A percentile compares a stretch with the other conserved stretches of the same genome.
Evolutionary conservation across 2,888 invertebrate species (phyloP).

Genomic region (Peribatodes rhomboidaria): DNA sequence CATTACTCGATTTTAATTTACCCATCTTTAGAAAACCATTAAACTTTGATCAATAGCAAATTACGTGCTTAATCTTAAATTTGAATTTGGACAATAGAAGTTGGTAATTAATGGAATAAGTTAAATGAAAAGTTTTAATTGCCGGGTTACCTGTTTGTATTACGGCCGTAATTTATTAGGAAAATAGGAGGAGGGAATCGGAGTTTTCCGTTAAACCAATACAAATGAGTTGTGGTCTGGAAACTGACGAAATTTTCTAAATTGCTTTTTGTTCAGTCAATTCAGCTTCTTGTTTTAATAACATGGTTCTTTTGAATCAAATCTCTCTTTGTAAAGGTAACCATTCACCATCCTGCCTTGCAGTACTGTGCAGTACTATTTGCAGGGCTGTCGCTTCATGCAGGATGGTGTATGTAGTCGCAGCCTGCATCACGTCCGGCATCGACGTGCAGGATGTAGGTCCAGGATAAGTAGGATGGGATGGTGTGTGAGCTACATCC

Average conservation of each 20-base stretch:
- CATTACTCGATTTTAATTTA: conserved; percentile 5
- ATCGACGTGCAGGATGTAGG: no score
- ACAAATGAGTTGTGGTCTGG: conserved; percentile 29
- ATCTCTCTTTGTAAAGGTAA: no score
- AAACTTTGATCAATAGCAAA: conserved; percentile 19
- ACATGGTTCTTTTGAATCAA: no score
- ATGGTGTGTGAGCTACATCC: no score
- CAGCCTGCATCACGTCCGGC: no score
- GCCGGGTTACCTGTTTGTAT: conserved; percentile 41
- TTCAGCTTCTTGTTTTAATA: no score
- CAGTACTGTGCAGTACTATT: no score
- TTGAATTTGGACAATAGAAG: conserved; percentile 29
- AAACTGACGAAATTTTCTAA: not conserved
- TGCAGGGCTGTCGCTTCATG: no score
- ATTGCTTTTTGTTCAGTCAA: not conserved
- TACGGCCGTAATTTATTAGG: conserved; percentile 42
- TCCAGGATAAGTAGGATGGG: no score
- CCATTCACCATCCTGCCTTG: no score
- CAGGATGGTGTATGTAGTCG: no score
- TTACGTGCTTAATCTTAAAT: conserved; percentile 27
- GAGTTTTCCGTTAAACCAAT: conserved; percentile 37
- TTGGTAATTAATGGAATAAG: conserved; percentile 35
- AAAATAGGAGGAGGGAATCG: conserved; percentile 3
- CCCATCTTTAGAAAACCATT: not conserved
- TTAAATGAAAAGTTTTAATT: conserved; percentile 47